Conservation (phyloP, 2,797 vertebrate genomes). For the Trachurus trachurus region DNA sequence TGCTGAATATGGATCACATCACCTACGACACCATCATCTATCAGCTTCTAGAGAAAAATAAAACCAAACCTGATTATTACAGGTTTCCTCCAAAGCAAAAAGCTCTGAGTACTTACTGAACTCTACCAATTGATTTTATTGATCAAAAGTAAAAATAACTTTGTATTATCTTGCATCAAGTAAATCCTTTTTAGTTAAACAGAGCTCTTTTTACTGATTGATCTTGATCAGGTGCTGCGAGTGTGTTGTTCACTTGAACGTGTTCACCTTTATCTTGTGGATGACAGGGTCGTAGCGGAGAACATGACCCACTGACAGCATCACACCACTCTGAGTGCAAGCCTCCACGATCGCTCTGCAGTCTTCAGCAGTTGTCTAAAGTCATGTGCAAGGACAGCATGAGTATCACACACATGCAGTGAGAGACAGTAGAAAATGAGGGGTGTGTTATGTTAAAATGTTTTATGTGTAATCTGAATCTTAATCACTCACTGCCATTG, state of each 20-base stretch:
- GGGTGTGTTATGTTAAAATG: neutral
- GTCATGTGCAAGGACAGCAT: neutral
- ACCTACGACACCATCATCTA: conserved; percentile 85
- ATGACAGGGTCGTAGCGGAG: conserved; percentile 87
- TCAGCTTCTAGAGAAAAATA: conserved; percentile 78
- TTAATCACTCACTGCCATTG: conserved; percentile 87
- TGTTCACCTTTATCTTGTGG: conserved; percentile 85
- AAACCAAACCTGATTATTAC: neutral
- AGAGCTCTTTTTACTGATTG: neutral
- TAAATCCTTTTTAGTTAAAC: neutral
- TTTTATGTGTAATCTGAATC: neutral
- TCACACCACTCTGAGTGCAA: conserved; percentile 82
- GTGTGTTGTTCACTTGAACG: conserved; percentile 4
- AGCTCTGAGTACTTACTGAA: neutral
- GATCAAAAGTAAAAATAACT: neutral
- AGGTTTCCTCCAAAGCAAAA: neutral
- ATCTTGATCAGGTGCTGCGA: neutral
- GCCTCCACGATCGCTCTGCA: conserved; percentile 84
- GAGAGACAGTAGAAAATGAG: neutral
- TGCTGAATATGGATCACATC: conserved; percentile 91
- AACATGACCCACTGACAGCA: conserved; percentile 89
- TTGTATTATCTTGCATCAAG: too few relatives aligned
- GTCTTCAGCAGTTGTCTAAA: conserved; percentile 84
- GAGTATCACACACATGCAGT: conserved; percentile 2
- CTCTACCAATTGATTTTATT: neutral